Percentiles rank a stretch among this genome's conserved stretches.
Conservation (phyloP, 2,888 invertebrate species). For the Nomada ruficornis region DNA sequence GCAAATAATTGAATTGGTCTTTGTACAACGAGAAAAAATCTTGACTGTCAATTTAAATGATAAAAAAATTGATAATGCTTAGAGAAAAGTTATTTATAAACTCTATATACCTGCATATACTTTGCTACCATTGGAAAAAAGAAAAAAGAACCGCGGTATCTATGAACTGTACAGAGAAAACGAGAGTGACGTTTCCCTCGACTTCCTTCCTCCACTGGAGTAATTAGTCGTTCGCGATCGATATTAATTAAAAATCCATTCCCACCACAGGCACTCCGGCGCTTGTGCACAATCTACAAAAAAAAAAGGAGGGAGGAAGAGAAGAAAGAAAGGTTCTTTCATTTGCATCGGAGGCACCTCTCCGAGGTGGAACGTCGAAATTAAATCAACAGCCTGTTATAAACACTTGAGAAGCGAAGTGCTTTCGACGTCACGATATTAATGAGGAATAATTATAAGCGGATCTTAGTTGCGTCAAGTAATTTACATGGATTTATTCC, state of each 20-base stretch:
- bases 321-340: slow-evolving; percentile 14
- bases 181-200: not conserved
- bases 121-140: not conserved
- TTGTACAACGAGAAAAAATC: too few relatives aligned
- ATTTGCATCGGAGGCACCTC: slow-evolving; percentile 44
- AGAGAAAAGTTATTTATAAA: not conserved
- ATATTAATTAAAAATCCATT: slow-evolving; percentile 36
- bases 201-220: not conserved
- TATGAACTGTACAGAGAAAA: not conserved
- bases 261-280: not conserved
- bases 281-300: not conserved
- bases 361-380: slow-evolving; percentile 20
- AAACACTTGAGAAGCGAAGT: slow-evolving; percentile 42
- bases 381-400: slow-evolving; percentile 54
- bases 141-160: not conserved
- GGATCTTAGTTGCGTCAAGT: slow-evolving; percentile 28
- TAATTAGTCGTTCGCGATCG: slow-evolving; percentile 1
- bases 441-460: slow-evolving; percentile 59
- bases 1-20: too few relatives aligned
- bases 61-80: too few relatives aligned
- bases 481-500: slow-evolving; percentile 52
- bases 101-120: not conserved
- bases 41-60: too few relatives aligned
- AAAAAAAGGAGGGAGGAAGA: not conserved
- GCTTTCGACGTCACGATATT: slow-evolving; percentile 52